Base-by-base conservation (phyloP, 64 coral and sea anemone genomes). In the Platygyra sinensis region DNA sequence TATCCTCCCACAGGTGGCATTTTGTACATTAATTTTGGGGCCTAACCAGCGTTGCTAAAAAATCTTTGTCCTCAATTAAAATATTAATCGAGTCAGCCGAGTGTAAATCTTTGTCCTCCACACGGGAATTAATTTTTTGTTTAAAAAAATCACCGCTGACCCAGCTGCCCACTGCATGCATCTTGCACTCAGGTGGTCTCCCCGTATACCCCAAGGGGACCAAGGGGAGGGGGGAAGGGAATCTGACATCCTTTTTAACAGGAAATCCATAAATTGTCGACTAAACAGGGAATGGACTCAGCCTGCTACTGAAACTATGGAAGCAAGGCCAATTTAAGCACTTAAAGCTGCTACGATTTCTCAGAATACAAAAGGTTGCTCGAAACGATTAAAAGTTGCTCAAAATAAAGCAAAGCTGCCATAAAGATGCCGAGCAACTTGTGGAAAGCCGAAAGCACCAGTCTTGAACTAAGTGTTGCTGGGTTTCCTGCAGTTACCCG, bases 311-410 rank as follows among this genome's bases (percentile, higher is more conserved):
- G 39, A 18, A 82, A 82, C 39, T 82, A 82, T 82, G 79, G 79
- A 52, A 60, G 79, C 52, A 82, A 24, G 79, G 4, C 39, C 24
- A 82, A 55, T 82, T 82, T 55, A 60, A 82, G 54, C 76, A 79
- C 76, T 46, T 20, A 79, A 79, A 52, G 4, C 79, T 59, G 54
- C 79, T 82, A 16, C 20, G 24, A 82, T 82, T 55, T 82, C 79
- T 82, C 8, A 82, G 79, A 61, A 82, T 82, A n/a, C 54, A 82
- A 82, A 52, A 59, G 28, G 30, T 81, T 81, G 78, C 78, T 60
- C 42, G 51, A 54, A 81, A 57, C 78, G 2, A 61, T 60, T n/a
- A 81, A 61, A 60, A n/a, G 79, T 82, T 82, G 79, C 79, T 82
- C n/a, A 42, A 59, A 82, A 82, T 60, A 29, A 16, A 39, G 22